Evolutionary conservation across 92 coral and sea anemone genomes (phyloP).

Genomic region (Phenganax subtilis): DNA sequence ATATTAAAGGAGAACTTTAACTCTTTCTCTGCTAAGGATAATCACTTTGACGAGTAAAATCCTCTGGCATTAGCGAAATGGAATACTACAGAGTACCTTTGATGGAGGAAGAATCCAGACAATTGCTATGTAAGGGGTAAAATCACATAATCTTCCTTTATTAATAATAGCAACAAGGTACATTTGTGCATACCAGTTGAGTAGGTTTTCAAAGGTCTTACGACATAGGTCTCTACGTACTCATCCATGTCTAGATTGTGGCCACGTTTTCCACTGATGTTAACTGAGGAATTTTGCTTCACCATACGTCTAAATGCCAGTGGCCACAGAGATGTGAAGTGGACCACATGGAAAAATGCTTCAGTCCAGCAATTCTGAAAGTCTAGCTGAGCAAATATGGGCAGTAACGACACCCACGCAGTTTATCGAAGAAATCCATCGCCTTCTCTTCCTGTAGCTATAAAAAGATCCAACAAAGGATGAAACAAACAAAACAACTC

Average conservation of each 20-base stretch:
- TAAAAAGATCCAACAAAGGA: slow-evolving; percentile 8
- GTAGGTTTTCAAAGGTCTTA: slow-evolving; percentile 18
- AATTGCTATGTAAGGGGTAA: too few species aligned
- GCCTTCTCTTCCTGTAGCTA: neutral
- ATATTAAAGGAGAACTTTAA: too few species aligned
- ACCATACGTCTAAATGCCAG: slow-evolving; percentile 22
- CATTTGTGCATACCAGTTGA: neutral
- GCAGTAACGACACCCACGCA: slow-evolving; percentile 20
- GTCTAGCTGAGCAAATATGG: slow-evolving; percentile 20
- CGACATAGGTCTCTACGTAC: slow-evolving; percentile 20
- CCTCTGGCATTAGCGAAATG: too few species aligned
- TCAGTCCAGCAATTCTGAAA: slow-evolving; percentile 23
- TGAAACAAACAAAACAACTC: slow-evolving; percentile 20
- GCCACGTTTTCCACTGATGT: slow-evolving; percentile 27
- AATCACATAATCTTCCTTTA: too few species aligned
- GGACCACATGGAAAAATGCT: slow-evolving; percentile 7
- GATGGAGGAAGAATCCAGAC: too few species aligned
- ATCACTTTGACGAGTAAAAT: too few species aligned
- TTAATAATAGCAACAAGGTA: too few species aligned
- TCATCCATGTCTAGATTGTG: slow-evolving; percentile 20
- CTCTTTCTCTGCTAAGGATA: too few species aligned
- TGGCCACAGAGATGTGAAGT: slow-evolving; percentile 23
- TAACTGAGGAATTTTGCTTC: slow-evolving; percentile 5
- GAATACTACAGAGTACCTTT: too few species aligned
- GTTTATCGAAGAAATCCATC: slow-evolving; percentile 25